Conservation (phyloP, 2,113 vertebrate genomes). For the Triplophysa siluroides region DNA sequence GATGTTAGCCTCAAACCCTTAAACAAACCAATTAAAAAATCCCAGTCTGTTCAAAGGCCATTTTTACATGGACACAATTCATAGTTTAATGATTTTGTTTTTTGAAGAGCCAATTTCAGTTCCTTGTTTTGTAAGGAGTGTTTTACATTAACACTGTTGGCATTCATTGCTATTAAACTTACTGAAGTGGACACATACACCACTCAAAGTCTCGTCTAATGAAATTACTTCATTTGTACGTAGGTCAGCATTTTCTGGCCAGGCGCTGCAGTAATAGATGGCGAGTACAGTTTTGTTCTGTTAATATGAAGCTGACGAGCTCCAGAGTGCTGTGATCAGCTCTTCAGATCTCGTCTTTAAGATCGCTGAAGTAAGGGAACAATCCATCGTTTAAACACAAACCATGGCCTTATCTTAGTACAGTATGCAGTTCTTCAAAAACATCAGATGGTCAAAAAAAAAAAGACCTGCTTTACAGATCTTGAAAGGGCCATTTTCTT, state of each 20-base stretch:
- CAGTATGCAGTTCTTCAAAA: not conserved
- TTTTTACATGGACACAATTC: not conserved
- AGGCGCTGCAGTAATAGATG: conserved; percentile 57
- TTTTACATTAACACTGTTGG: conserved; percentile 17
- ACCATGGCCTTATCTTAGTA: conserved; percentile 12
- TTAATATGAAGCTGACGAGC: conserved; percentile 65
- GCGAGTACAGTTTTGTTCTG: conserved; percentile 58
- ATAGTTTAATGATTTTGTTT: not conserved
- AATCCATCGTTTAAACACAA: not conserved
- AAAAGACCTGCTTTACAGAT: not conserved
- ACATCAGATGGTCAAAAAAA: not conserved
- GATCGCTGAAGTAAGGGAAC: conserved; percentile 45
- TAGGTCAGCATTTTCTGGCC: conserved; percentile 72
- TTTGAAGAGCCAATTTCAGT: not conserved
- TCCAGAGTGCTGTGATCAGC: conserved; percentile 72
- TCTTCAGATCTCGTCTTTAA: conserved; percentile 48
- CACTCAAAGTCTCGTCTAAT: conserved; percentile 62
- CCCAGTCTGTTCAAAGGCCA: no score
- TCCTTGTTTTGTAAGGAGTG: not conserved
- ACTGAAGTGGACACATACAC: conserved; percentile 53
- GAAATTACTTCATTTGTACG: conserved; percentile 67
- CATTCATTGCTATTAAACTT: conserved; percentile 32
- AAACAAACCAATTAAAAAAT: no score
- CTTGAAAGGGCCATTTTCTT: no score
- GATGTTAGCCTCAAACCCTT: no score